phyloP scores from a whole-genome alignment of 2,797 vertebrate genomes.

The Leptoclinus maculatus region DNA sequence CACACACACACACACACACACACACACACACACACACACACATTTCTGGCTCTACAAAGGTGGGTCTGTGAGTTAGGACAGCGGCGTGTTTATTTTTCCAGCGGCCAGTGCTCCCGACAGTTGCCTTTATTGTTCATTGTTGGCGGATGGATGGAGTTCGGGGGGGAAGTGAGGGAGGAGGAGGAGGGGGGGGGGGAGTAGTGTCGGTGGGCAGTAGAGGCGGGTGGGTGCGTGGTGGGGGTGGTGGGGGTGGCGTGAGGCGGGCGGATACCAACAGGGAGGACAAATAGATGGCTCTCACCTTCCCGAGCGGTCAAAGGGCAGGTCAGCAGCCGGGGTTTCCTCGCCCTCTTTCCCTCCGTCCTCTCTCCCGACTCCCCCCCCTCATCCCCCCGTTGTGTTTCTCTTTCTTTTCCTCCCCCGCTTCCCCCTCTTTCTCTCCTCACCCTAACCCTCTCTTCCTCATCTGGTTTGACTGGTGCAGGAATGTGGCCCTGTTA shows the following conservation, averaged over 20 bases:
- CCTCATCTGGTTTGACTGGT: slow-evolving; percentile 85
- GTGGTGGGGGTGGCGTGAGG: slow-evolving; percentile 21
- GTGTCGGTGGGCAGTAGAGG: slow-evolving; percentile 58
- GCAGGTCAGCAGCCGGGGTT: slow-evolving; percentile 75
- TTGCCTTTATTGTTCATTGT: slow-evolving; percentile 96
- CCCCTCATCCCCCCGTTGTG: slow-evolving; percentile 10
- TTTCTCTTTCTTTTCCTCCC: slow-evolving; percentile 11
- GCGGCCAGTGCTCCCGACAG: slow-evolving; percentile 87
- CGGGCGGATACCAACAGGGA: slow-evolving; percentile 69
- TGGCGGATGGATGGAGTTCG: slow-evolving; percentile 81
- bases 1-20: slow-evolving; percentile 23
- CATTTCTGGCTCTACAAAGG: slow-evolving; percentile 80
- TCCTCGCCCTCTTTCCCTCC: slow-evolving; percentile 46
- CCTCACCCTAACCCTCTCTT: slow-evolving; percentile 23
- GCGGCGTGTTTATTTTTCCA: slow-evolving; percentile 89
- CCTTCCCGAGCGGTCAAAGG: slow-evolving; percentile 87
- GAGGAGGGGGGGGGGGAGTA: not conserved
- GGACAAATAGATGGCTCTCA: slow-evolving; percentile 90
- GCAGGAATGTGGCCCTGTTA: slow-evolving; percentile 88
- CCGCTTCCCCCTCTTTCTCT: slow-evolving; percentile 32
- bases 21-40: slow-evolving; percentile 26
- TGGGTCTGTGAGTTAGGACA: slow-evolving; percentile 90
- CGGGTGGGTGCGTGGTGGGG: slow-evolving; percentile 21
- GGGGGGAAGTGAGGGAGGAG: slow-evolving; percentile 58
- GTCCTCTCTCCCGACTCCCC: slow-evolving; percentile 17